Evolutionary conservation across 2,888 invertebrate genomes (phyloP).

Genomic region (Troilus luridus): DNA sequence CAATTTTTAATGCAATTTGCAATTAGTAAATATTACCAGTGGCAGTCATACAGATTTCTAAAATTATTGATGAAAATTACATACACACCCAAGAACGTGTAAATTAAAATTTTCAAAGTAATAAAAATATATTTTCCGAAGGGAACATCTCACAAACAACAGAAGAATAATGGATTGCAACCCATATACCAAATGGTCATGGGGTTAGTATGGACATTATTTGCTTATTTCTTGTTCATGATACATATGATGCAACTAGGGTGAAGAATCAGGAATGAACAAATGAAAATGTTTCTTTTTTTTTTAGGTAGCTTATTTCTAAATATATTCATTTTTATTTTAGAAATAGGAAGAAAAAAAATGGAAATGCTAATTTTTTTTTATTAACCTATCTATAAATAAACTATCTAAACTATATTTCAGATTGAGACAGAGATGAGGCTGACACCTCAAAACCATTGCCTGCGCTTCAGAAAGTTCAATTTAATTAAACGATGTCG

Average conservation of each 20-base stretch:
- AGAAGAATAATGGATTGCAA: not conserved
- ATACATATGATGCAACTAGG: too few species aligned
- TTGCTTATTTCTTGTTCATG: too few species aligned
- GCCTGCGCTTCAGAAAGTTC: conserved; percentile 84
- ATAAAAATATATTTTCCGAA: not conserved
- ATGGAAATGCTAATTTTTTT: too few species aligned
- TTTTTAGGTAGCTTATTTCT: too few species aligned
- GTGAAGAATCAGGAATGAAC: too few species aligned
- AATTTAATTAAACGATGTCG: conserved; percentile 84
- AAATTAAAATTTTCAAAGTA: not conserved
- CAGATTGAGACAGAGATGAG: conserved; percentile 82
- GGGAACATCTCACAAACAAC: not conserved
- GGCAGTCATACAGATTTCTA: not conserved
- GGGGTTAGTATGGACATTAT: not conserved
- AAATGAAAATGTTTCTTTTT: too few species aligned
- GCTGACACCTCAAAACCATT: conserved; percentile 88
- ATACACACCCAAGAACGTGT: not conserved
- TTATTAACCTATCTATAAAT: too few species aligned
- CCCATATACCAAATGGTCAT: not conserved
- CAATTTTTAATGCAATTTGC: not conserved
- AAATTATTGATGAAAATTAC: not conserved
- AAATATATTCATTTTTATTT: too few species aligned
- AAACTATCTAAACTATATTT: conserved; percentile 29
- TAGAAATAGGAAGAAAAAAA: too few species aligned
- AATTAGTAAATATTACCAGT: not conserved